Percentiles rank a stretch among this genome's conserved stretches.
Evolutionary conservation across 2,797 vertebrate genomes (phyloP).

Genomic region (Enteromius viviparus): DNA sequence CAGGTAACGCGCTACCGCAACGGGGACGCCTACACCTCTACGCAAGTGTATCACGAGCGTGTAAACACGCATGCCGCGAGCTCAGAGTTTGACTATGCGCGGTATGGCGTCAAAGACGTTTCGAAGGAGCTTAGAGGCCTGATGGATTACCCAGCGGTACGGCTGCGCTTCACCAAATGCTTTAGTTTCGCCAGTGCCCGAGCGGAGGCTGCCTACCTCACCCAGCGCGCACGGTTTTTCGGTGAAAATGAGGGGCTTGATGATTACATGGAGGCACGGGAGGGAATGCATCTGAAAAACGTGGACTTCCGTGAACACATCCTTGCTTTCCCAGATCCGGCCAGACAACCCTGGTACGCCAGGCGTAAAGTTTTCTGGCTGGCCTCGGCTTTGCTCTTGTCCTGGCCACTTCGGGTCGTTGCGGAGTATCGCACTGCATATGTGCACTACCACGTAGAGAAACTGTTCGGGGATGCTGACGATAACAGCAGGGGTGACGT

Average conservation of each 20-base stretch:
- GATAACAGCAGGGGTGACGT: conserved; percentile 65
- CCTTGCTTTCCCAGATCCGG: conserved; percentile 85
- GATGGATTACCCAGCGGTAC: conserved; percentile 75
- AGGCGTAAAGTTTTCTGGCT: conserved; percentile 87
- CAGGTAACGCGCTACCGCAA: conserved; percentile 91
- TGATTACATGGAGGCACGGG: conserved; percentile 92
- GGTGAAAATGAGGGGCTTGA: conserved; percentile 90
- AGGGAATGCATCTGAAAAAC: conserved; percentile 92
- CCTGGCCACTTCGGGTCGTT: conserved; percentile 87
- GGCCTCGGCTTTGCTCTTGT: conserved; percentile 83
- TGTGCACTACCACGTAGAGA: conserved; percentile 92
- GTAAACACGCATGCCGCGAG: conserved; percentile 82
- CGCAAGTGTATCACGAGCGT: conserved; percentile 83
- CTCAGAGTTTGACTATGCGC: conserved; percentile 83
- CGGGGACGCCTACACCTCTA: conserved; percentile 90
- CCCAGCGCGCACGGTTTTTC: conserved; percentile 88
- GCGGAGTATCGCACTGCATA: conserved; percentile 86
- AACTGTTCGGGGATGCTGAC: conserved; percentile 87
- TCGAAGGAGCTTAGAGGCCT: conserved; percentile 81
- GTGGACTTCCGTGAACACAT: conserved; percentile 91
- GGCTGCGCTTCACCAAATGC: conserved; percentile 83
- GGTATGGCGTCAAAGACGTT: conserved; percentile 81
- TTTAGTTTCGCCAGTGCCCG: conserved; percentile 80
- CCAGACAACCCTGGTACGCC: conserved; percentile 87
- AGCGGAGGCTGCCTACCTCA: conserved; percentile 89